Conservation (phyloP, 64 coral and sea anemone species). For the Acropora tenuis region DNA sequence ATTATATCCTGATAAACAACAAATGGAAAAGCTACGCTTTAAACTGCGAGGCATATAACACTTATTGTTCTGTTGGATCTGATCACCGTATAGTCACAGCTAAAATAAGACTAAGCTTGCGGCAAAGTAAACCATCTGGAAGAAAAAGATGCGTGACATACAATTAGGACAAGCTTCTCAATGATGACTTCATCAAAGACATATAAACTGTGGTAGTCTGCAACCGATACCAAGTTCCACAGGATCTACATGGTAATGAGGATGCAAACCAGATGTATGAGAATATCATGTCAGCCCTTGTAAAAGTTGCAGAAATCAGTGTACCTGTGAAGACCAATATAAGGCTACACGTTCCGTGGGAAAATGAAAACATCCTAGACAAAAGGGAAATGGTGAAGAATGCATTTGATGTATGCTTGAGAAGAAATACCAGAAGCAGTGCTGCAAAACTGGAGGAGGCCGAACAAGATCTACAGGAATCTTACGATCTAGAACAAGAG, state of each 20-base stretch:
- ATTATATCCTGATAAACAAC: constrained; percentile 55
- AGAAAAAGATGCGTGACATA: background rate
- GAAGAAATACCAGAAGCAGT: constrained; percentile 28
- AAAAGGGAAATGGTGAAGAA: constrained; percentile 15
- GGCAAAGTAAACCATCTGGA: background rate
- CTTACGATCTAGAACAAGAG: constrained; percentile 15
- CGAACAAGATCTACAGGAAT: constrained; percentile 1
- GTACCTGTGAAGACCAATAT: background rate
- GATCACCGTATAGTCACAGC: constrained; percentile 25
- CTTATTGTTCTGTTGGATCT: constrained; percentile 30
- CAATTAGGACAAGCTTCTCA: background rate
- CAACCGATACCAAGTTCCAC: background rate
- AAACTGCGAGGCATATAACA: constrained; percentile 30
- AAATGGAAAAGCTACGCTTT: constrained; percentile 47
- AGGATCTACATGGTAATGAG: background rate
- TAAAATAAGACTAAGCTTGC: constrained; percentile 39
- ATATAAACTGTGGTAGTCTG: constrained; percentile 2
- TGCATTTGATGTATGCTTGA: constrained; percentile 4
- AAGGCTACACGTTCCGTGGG: constrained; percentile 3
- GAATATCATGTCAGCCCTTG: constrained; percentile 2
- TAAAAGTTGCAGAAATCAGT: background rate
- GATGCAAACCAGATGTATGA: background rate
- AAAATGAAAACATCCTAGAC: constrained; percentile 11
- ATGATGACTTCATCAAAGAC: background rate
- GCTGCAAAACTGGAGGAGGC: background rate